A percentile compares a stretch with the other conserved stretches of the same genome.
phyloP scores from a whole-genome alignment of 2,888 invertebrate genomes.

The Eumacrocentrus americanus region DNA sequence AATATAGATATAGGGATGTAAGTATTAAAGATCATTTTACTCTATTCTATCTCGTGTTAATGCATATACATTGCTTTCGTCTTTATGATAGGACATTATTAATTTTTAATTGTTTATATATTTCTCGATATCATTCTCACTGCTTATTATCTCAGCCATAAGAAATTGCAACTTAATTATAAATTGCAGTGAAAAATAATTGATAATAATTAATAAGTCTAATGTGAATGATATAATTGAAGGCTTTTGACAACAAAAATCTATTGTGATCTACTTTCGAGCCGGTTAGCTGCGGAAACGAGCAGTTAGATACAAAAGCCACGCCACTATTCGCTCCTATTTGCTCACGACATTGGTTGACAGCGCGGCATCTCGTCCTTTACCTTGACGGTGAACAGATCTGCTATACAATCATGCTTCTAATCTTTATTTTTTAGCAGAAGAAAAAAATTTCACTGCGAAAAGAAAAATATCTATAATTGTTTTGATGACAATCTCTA shows the following conservation, averaged over 20 bases:
- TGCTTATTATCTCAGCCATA: too few relatives aligned
- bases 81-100: too few relatives aligned
- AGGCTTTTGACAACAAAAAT: constrained; percentile 6
- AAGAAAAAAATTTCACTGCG: not conserved
- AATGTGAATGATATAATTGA: not conserved
- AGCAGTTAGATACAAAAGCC: constrained; percentile 28
- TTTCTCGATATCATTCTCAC: too few relatives aligned
- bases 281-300: constrained; percentile 27
- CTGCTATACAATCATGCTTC: not conserved
- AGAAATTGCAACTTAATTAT: too few relatives aligned
- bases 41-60: too few relatives aligned
- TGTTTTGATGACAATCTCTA: not conserved
- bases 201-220: too few relatives aligned
- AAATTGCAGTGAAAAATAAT: not conserved
- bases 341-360: constrained; percentile 20
- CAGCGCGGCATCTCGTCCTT: constrained; percentile 18
- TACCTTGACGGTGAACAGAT: constrained; percentile 23
- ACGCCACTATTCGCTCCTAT: constrained; percentile 16
- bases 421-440: not conserved
- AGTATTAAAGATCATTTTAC: too few relatives aligned
- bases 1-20: too few relatives aligned
- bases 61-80: too few relatives aligned
- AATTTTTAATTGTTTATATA: too few relatives aligned
- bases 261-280: constrained; percentile 23
- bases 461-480: not conserved